Evolutionary conservation across 2,797 vertebrate genomes (phyloP).

Genomic region (Sebastes cheni): DNA sequence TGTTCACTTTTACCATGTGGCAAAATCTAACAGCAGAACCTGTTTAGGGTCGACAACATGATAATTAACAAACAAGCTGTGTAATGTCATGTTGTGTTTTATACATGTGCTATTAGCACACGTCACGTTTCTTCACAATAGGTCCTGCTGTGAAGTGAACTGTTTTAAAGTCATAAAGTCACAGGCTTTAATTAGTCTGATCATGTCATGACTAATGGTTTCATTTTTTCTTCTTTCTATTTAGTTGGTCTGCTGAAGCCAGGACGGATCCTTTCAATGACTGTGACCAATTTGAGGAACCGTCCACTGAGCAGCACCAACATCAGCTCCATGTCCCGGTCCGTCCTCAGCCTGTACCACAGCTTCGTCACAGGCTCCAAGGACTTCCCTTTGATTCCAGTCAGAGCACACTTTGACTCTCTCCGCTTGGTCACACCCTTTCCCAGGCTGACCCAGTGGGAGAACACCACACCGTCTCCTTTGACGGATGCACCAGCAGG

Average conservation of each 20-base stretch:
- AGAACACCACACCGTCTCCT: neutral
- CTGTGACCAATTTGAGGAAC: neutral
- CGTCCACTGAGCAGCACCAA: neutral
- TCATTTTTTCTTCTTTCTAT: neutral
- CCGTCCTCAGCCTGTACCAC: neutral
- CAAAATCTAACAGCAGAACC: no score
- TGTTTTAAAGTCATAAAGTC: neutral
- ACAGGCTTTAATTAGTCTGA: neutral
- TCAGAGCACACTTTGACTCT: fast-evolving
- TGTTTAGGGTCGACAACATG: no score
- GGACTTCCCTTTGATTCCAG: neutral
- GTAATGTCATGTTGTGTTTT: neutral
- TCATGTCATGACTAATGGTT: neutral
- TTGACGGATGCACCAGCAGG: neutral
- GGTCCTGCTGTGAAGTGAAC: neutral
- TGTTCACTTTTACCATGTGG: no score
- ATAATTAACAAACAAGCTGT: neutral
- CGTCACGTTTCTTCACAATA: no score
- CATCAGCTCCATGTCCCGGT: neutral
- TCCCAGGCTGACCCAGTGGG: fast-evolving
- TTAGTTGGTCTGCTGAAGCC: neutral
- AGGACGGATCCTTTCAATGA: neutral
- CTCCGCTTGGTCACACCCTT: neutral
- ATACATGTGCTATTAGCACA: neutral
- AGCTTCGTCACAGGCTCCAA: neutral